Percentiles rank a stretch among this genome's conserved stretches.
Evolutionary conservation across 2,797 vertebrate species (phyloP).

Genomic region (Semaprochilodus insignis): DNA sequence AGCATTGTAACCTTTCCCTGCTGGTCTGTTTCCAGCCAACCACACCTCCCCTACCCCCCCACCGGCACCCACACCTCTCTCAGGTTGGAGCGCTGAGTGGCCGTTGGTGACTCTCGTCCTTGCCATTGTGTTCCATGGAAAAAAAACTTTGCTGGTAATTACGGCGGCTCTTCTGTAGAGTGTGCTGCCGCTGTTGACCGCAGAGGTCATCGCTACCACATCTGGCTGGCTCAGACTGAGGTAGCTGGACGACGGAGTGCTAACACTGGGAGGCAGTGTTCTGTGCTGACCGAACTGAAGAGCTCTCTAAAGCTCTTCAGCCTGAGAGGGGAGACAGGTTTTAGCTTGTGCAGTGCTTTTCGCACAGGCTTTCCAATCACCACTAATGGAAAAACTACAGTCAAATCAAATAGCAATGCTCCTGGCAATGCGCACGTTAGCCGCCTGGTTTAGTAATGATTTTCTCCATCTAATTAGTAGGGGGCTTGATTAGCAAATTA

Average conservation of each 20-base stretch:
- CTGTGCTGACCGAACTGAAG: conserved; percentile 3
- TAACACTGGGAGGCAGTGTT: not conserved
- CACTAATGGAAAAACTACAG: conserved; percentile 36
- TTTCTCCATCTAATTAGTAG: conserved; percentile 22
- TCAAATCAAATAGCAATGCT: conserved; percentile 31
- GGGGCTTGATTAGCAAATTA: conserved; percentile 29
- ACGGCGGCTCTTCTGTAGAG: conserved; percentile 69
- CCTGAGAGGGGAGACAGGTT: conserved; percentile 26
- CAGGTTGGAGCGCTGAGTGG: conserved; percentile 58
- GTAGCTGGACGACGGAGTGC: not conserved
- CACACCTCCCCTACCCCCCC: conserved; percentile 9
- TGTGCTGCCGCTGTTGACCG: conserved; percentile 69
- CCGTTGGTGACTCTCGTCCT: conserved; percentile 65
- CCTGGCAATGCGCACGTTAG: conserved; percentile 32
- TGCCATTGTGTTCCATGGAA: conserved; percentile 54
- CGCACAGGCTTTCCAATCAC: conserved; percentile 18
- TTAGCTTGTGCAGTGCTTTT: conserved; percentile 37
- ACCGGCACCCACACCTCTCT: conserved; percentile 13
- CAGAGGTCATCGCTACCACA: conserved; percentile 38
- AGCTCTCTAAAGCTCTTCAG: conserved; percentile 32
- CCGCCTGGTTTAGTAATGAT: conserved; percentile 37
- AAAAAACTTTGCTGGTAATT: conserved; percentile 67
- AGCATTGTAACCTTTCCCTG: conserved; percentile 75
- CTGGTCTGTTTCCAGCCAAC: conserved; percentile 70
- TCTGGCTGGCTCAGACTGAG: conserved; percentile 24